phyloP scores from a whole-genome alignment of 2,797 vertebrate species.

The Enteromius mattozi region DNA sequence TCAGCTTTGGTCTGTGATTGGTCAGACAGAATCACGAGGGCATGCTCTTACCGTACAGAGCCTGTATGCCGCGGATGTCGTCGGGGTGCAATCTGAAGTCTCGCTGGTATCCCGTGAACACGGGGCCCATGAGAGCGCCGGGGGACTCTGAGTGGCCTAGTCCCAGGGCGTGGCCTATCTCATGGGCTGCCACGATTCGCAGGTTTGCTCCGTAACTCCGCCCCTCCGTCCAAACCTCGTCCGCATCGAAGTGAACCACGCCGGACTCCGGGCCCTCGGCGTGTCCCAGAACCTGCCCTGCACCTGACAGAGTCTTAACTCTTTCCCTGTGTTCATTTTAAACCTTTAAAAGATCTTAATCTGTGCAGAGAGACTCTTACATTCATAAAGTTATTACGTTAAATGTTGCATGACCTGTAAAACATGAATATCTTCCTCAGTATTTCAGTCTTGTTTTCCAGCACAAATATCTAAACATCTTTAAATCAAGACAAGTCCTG shows the following conservation, averaged over 20 bases:
- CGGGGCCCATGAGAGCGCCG: conserved; percentile 83
- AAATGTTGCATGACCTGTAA: no score
- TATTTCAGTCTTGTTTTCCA: no score
- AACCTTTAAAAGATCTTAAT: no score
- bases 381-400: no score
- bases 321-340: background rate
- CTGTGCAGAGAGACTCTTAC: no score
- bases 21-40: background rate
- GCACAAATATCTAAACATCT: no score
- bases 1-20: background rate
- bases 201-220: conserved; percentile 79
- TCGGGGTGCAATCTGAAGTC: conserved; percentile 83
- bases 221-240: conserved; percentile 86
- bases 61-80: conserved; percentile 85
- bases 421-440: no score
- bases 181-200: conserved; percentile 86
- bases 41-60: conserved; percentile 80
- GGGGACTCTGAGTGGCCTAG: conserved; percentile 83
- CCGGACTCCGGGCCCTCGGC: conserved; percentile 84
- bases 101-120: conserved; percentile 81
- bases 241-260: conserved; percentile 84
- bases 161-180: conserved; percentile 87
- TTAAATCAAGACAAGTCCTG: no score
- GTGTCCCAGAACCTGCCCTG: conserved; percentile 78
- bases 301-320: background rate